Evolutionary conservation across 1,140 invertebrate genomes (phyloP).

Genomic region (Macrobrachium nipponense): DNA sequence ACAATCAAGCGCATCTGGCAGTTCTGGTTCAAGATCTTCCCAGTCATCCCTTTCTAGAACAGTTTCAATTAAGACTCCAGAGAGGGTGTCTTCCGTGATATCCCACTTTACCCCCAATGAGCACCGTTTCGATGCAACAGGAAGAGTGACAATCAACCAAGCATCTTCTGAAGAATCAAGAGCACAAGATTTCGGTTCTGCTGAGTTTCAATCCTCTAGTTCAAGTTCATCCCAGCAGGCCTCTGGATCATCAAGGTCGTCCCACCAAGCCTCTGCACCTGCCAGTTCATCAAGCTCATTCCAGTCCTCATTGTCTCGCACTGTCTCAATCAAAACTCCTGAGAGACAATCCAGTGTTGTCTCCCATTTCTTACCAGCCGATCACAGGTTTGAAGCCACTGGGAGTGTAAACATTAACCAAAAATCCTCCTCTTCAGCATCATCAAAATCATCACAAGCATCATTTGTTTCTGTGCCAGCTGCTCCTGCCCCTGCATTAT

Average conservation of each 20-base stretch:
- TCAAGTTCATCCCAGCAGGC: no score
- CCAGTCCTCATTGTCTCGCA: constrained; percentile 4
- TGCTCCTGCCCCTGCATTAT: constrained; percentile 14
- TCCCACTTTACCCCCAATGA: constrained; percentile 33
- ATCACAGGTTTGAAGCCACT: constrained; percentile 41
- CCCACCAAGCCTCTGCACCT: no score
- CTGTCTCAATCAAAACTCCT: constrained; percentile 36
- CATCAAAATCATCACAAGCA: neutral
- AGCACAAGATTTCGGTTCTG: no score
- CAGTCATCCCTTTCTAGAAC: neutral
- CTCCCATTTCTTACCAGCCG: constrained; percentile 36
- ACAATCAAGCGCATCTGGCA: neutral
- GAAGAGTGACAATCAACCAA: constrained; percentile 18
- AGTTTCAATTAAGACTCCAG: constrained; percentile 11
- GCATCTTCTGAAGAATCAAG: neutral
- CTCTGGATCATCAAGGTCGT: no score
- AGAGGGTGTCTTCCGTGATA: constrained; percentile 10
- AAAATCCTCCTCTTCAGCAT: neutral
- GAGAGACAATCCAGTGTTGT: constrained; percentile 11
- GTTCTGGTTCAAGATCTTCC: neutral
- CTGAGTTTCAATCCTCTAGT: no score
- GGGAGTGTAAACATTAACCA: constrained; percentile 25
- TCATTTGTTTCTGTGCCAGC: neutral
- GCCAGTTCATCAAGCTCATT: neutral
- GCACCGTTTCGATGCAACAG: constrained; percentile 31